Evolutionary conservation across 2,797 vertebrate species (phyloP).

Genomic region (Pangasius macronema): DNA sequence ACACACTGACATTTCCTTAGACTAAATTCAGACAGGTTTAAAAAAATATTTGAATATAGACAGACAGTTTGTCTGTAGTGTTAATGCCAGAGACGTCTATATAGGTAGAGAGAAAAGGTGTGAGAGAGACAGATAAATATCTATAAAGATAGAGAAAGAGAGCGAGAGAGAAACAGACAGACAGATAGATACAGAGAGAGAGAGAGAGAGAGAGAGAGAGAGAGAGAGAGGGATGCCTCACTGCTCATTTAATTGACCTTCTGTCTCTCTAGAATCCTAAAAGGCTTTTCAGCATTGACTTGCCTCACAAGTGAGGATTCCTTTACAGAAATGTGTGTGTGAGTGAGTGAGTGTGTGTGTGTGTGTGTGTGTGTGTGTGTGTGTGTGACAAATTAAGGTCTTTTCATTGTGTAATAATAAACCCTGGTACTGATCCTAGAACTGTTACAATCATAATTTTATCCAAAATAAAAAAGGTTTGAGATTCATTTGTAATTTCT

Average conservation of each 20-base stretch:
- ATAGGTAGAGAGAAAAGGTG: not conserved
- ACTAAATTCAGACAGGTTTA: not conserved
- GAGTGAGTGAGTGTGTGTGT: too few relatives aligned
- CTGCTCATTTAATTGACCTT: constrained; percentile 13
- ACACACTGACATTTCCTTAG: not conserved
- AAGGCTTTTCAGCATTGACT: not conserved
- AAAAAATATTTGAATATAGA: not conserved
- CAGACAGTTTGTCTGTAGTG: not conserved
- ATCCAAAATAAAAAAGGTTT: too few relatives aligned
- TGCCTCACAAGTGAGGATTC: too few relatives aligned
- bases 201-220: constrained; percentile 3
- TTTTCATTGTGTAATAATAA: not conserved
- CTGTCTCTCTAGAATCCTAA: constrained; percentile 9
- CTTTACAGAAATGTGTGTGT: too few relatives aligned
- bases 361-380: too few relatives aligned
- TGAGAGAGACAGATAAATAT: not conserved
- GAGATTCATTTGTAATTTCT: too few relatives aligned
- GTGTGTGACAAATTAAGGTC: not conserved
- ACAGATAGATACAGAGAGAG: accelerated
- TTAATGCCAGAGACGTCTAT: not conserved
- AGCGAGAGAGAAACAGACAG: not conserved
- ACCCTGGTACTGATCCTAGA: not conserved
- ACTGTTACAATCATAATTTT: not conserved
- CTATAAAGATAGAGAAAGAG: too few relatives aligned
- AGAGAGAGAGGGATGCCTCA: not conserved